phyloP scores from a whole-genome alignment of 1,140 invertebrate species.

The Adoxophyes honmai region DNA sequence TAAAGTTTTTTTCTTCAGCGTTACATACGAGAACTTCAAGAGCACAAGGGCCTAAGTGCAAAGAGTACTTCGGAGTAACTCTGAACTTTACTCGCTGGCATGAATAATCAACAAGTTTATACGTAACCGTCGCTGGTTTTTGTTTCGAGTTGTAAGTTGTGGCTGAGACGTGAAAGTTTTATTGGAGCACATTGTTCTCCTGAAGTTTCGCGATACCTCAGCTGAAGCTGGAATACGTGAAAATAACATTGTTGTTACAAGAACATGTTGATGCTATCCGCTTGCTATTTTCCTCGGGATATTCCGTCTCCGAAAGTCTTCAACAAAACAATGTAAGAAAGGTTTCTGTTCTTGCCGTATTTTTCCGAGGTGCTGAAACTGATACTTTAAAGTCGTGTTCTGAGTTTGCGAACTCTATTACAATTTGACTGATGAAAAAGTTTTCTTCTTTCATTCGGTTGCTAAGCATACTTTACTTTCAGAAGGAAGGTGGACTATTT shows the following conservation, averaged over 20 bases:
- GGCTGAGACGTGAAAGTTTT: background rate
- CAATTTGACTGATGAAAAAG: no score
- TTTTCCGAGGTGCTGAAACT: no score
- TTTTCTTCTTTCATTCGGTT: no score
- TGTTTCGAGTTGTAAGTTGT: constrained; percentile 1
- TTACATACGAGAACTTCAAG: background rate
- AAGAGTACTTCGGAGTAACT: background rate
- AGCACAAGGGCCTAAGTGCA: constrained; percentile 7
- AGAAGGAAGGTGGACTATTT: no score
- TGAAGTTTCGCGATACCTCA: background rate
- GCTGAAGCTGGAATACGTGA: background rate
- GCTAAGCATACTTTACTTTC: no score
- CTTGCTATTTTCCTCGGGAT: no score
- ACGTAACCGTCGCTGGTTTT: background rate
- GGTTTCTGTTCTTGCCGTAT: no score
- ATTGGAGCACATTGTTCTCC: background rate
- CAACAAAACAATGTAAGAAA: no score
- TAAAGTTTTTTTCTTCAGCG: background rate
- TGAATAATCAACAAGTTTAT: constrained; percentile 14
- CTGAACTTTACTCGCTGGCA: background rate
- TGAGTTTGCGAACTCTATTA: no score
- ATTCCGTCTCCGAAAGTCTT: no score
- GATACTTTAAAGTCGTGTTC: no score
- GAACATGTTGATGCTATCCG: no score
- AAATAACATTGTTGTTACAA: constrained; percentile 2